phyloP scores from a whole-genome alignment of 2,888 invertebrate species.

The Dascillus cervinus region DNA sequence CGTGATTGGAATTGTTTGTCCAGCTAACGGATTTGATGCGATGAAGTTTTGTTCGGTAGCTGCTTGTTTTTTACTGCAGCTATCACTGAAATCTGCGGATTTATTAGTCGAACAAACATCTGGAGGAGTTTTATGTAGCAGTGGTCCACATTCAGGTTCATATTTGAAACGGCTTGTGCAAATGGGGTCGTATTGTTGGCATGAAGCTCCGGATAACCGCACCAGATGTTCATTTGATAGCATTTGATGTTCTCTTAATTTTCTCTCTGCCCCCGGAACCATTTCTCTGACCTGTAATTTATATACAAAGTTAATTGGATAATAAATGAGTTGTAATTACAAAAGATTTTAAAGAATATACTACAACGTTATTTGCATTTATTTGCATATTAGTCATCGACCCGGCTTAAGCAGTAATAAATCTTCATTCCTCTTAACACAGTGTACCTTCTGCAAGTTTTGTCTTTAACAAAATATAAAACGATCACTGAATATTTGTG shows the following conservation, averaged over 20 bases:
- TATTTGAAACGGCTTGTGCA: conserved; percentile 27
- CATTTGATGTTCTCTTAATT: conserved; percentile 48
- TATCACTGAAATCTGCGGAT: conserved; percentile 31
- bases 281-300: conserved; percentile 54
- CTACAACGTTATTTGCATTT: too few relatives aligned
- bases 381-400: too few relatives aligned
- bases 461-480: too few relatives aligned
- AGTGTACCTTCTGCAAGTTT: too few relatives aligned
- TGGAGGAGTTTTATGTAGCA: conserved; percentile 43
- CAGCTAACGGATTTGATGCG: conserved; percentile 31
- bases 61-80: conserved; percentile 23
- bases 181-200: conserved; percentile 31
- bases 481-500: too few relatives aligned
- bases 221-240: conserved; percentile 48
- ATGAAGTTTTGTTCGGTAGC: conserved; percentile 27
- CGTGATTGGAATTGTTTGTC: conserved; percentile 43
- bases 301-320: too few relatives aligned
- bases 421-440: too few relatives aligned
- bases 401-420: too few relatives aligned
- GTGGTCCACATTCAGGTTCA: conserved; percentile 38
- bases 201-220: conserved; percentile 26
- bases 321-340: too few relatives aligned
- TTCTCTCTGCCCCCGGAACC: conserved; percentile 53
- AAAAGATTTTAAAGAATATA: not conserved
- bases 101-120: conserved; percentile 44